Conservation (phyloP, 2,797 vertebrate genomes). For the Rhynchotus rufescens region DNA sequence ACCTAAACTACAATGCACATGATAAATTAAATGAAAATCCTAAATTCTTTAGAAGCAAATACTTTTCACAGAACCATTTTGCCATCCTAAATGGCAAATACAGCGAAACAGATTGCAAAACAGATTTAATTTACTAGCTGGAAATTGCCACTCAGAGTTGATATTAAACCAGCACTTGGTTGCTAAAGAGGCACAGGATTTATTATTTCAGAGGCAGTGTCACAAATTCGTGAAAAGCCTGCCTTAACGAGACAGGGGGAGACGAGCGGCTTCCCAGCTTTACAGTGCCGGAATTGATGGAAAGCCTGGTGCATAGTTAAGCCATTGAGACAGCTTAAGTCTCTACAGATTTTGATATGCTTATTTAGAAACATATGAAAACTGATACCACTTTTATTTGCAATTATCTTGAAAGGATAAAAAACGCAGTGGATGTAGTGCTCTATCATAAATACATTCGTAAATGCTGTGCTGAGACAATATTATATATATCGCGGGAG, state of each 20-base stretch:
- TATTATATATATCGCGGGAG: neutral
- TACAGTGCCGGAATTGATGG: neutral
- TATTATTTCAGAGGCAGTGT: constrained; percentile 36
- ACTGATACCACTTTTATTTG: neutral
- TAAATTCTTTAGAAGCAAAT: neutral
- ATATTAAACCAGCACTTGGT: constrained; percentile 8
- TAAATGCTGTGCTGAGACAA: neutral
- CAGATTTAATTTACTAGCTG: constrained; percentile 54
- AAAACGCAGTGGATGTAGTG: neutral
- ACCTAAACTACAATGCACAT: neutral
- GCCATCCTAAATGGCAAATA: constrained; percentile 55
- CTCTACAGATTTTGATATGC: neutral
- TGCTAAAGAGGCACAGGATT: constrained; percentile 21
- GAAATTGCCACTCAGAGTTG: constrained; percentile 50
- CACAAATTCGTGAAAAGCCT: constrained; percentile 23
- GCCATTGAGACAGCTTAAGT: neutral
- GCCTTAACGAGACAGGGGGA: neutral
- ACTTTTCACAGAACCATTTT: constrained; percentile 11
- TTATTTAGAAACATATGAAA: constrained; percentile 1
- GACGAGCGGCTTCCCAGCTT: neutral
- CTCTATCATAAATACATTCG: constrained; percentile 5
- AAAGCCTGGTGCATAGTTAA: neutral
- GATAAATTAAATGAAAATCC: neutral
- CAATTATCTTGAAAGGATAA: neutral
- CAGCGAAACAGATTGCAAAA: constrained; percentile 54